Evolutionary conservation across 2,797 vertebrate species (phyloP), one percentile per base, ranked within the genome.

Genomic region (Apogon hyalosoma): DNA sequence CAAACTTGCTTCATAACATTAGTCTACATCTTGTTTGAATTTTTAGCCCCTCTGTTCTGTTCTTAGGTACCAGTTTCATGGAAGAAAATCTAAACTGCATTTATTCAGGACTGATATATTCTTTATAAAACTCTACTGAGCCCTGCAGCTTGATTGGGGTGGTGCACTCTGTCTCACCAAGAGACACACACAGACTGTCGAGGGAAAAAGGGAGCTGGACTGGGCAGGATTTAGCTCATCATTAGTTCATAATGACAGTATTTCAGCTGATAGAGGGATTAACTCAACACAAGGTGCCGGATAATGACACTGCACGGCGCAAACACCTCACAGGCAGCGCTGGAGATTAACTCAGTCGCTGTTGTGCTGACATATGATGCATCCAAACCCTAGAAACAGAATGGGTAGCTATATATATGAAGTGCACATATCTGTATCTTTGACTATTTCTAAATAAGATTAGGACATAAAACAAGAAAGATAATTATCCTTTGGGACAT

Each of bases 231-330:
- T 84, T 61, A 72, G 83, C 79, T 79, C 66, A 67, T 75, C 75
- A 76, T 83, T 75, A 74, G 65, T 78, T 85, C 74, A 75, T 84
- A 85, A 84, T 83, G 78, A 82, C 3, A 52, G 73, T 58, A 64
- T 88, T 88, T 84, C 14, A 38, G 63, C 65, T 71, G 83, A 86
- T 80, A 65, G 76, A 71, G 77, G 80, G 85, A 87, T 88, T 81
- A 83, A 58, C 71, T 82, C 64, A 51, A 68, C 63, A 69, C 55
- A 6, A 45, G 4, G 67, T n/a, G 53, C 28, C 1, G 43, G 72
- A 72, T 80, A 75, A 76, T 82, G 69, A 72, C 73, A 48, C 51
- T 19, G 58, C 60, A 24, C 14, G 0, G 56, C 16, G 13, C 69
- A 71, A 51, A 74, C 69, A 63, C 73, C 66, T 81, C 52, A 15